Conservation (phyloP, 35 echinoderm and acorn worm species). For the Eucidaris tribuloides region DNA sequence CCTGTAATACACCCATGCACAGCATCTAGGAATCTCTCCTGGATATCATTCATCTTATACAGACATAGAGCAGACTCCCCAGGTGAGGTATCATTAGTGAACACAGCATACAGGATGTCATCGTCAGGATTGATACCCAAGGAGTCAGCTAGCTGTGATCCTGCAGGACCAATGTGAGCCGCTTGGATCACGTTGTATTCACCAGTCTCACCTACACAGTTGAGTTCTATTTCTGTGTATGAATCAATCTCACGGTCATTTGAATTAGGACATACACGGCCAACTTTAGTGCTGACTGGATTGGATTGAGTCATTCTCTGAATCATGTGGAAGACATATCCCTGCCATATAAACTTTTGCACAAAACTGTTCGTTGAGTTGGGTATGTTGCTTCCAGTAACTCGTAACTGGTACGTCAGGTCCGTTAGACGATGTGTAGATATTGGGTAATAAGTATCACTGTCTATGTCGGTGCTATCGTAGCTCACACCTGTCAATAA, state of each 20-base stretch:
- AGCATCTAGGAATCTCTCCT: constrained; percentile 8
- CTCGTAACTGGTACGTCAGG: background rate
- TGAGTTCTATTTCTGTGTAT: constrained; percentile 45
- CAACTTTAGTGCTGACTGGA: no score
- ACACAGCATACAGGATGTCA: constrained; percentile 26
- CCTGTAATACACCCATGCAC: background rate
- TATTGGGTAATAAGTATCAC: background rate
- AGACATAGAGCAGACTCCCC: constrained; percentile 49
- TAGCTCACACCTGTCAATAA: background rate
- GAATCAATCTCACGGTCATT: background rate
- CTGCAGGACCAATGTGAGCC: constrained; percentile 41
- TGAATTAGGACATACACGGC: constrained; percentile 14
- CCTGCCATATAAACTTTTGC: background rate
- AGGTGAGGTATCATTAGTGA: background rate
- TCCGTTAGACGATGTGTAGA: background rate
- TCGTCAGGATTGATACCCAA: background rate
- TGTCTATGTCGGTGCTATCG: no score
- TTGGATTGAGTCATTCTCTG: no score
- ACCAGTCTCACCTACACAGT: constrained; percentile 14
- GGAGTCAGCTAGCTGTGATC: constrained; percentile 16
- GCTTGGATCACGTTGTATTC: constrained; percentile 29
- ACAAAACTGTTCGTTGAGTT: background rate
- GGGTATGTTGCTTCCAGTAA: background rate
- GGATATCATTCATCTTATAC: constrained; percentile 34
- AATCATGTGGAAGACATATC: constrained; percentile 20